Conservation (phyloP, 1,140 invertebrate species). For the Nephotettix cincticeps region DNA sequence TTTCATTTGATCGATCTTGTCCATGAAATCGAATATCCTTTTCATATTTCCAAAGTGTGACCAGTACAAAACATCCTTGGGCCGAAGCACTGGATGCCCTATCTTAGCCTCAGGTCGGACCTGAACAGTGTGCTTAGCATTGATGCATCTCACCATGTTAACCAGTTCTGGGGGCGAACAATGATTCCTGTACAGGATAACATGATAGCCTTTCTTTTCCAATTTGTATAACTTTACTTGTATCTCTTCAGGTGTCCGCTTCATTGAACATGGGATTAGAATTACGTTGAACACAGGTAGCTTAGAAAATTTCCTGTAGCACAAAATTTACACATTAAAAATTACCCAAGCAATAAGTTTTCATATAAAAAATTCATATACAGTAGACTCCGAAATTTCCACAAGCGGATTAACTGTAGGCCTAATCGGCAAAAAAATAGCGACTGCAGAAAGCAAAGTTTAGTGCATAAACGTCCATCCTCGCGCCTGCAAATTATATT, state of each 20-base stretch:
- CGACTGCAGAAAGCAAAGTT: too few relatives aligned
- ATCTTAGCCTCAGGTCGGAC: background rate
- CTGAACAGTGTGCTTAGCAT: background rate
- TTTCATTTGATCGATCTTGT: too few relatives aligned
- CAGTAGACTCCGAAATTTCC: too few relatives aligned
- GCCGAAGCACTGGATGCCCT: background rate
- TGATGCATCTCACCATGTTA: background rate
- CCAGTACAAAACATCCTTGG: background rate
- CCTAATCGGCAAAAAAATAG: too few relatives aligned
- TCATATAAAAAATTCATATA: too few relatives aligned
- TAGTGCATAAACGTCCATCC: too few relatives aligned
- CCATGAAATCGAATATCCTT: too few relatives aligned
- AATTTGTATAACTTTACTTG: background rate
- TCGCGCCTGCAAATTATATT: too few relatives aligned
- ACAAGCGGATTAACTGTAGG: too few relatives aligned
- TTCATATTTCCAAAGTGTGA: background rate
- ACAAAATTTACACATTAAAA: too few relatives aligned
- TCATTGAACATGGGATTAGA: background rate
- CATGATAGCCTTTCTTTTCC: background rate
- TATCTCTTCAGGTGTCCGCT: background rate
- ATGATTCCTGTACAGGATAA: background rate
- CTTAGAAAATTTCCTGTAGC: too few relatives aligned
- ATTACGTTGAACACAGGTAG: background rate
- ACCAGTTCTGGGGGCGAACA: background rate
- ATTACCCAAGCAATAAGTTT: too few relatives aligned